phyloP scores from a whole-genome alignment of 92 coral and sea anemone genomes.

The Umimayanthus chanpuru region DNA sequence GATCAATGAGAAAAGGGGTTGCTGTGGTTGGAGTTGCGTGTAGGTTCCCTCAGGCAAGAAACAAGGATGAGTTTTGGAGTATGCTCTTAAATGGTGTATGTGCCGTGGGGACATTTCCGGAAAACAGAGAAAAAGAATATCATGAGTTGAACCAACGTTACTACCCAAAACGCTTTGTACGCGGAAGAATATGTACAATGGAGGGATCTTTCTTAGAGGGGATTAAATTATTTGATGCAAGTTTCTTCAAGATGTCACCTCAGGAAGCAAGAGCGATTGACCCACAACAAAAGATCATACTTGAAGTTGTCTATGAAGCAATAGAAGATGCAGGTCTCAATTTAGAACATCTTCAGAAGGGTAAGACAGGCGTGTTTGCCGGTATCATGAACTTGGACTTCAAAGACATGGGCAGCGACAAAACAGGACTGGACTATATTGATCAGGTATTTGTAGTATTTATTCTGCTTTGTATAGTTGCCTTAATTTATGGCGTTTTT shows the following conservation, averaged over 20 bases:
- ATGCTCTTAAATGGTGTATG: conserved; percentile 40
- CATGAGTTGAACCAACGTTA: conserved; percentile 31
- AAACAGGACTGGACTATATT: not conserved
- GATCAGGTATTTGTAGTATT: not conserved
- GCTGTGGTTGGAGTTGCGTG: conserved; percentile 65
- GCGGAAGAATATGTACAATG: conserved; percentile 43
- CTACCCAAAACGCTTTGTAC: conserved; percentile 36
- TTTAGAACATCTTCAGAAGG: conserved; percentile 43
- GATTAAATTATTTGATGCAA: conserved; percentile 46
- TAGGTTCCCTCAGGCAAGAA: conserved; percentile 55
- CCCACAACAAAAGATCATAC: conserved; percentile 52
- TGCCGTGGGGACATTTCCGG: conserved; percentile 32
- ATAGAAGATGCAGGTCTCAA: conserved; percentile 54
- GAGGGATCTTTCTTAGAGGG: conserved; percentile 53
- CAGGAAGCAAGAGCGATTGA: conserved; percentile 48
- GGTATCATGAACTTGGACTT: conserved; percentile 55
- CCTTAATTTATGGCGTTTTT: not conserved
- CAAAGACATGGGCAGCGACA: not conserved
- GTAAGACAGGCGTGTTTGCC: conserved; percentile 51
- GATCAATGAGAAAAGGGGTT: conserved; percentile 4
- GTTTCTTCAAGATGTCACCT: conserved; percentile 52
- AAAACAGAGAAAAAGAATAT: conserved; percentile 28
- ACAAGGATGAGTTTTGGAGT: conserved; percentile 50
- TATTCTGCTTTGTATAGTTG: not conserved
- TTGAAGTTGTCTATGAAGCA: conserved; percentile 56